Percentiles rank a stretch among this genome's conserved stretches.
Evolutionary conservation across 2,113 vertebrate genomes (phyloP).

Genomic region (Platichthys stellatus): DNA sequence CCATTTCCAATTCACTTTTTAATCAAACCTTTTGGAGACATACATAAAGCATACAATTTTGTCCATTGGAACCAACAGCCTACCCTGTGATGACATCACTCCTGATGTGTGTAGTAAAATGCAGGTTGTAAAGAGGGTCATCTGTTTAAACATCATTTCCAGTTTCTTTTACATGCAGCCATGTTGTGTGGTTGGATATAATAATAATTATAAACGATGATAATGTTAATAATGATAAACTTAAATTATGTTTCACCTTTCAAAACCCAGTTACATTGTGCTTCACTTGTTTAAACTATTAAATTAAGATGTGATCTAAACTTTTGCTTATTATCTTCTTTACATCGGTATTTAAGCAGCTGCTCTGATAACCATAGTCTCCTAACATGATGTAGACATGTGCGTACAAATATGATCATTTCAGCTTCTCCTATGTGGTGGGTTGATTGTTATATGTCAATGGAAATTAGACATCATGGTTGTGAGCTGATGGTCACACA

Average conservation of each 20-base stretch:
- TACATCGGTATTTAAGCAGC: too few relatives aligned
- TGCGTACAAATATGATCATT: neutral
- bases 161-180: too few relatives aligned
- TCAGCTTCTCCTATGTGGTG: neutral
- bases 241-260: too few relatives aligned
- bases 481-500: too few relatives aligned
- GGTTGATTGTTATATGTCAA: neutral
- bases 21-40: neutral
- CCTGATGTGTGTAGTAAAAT: neutral
- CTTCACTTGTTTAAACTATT: too few relatives aligned
- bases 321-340: too few relatives aligned
- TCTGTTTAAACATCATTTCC: neutral
- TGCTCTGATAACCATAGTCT: neutral
- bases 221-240: neutral
- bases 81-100: conserved; percentile 38
- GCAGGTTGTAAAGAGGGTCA: neutral
- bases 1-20: too few relatives aligned
- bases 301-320: too few relatives aligned
- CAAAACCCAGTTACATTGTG: too few relatives aligned
- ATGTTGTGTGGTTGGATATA: too few relatives aligned
- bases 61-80: neutral
- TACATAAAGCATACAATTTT: neutral
- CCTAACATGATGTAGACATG: neutral
- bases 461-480: neutral
- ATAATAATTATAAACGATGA: neutral